Conservation (phyloP, 2,888 invertebrate species). For the Hymenopus coronatus region DNA sequence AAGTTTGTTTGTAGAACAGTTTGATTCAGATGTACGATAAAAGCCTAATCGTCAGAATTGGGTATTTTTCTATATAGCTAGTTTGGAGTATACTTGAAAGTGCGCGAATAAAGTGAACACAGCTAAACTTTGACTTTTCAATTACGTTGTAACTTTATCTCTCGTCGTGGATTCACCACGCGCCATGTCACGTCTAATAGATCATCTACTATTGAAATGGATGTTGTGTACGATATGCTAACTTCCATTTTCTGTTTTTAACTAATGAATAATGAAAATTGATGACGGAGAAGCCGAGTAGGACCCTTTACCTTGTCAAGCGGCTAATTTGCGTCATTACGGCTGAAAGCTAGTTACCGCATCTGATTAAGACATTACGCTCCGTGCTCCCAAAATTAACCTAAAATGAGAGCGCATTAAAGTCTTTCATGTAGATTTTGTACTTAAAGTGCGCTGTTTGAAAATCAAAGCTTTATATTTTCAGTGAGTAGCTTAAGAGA, state of each 20-base stretch:
- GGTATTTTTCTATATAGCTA: neutral
- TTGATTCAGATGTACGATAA: too few species aligned
- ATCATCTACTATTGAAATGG: neutral
- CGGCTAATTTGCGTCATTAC: constrained; percentile 7
- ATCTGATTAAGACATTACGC: constrained; percentile 4
- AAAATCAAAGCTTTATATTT: too few species aligned
- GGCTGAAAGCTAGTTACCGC: neutral
- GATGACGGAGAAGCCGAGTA: neutral
- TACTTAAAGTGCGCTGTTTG: neutral
- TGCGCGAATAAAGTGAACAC: too few species aligned
- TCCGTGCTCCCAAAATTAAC: neutral
- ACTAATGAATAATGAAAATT: constrained; percentile 21
- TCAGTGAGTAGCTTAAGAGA: neutral
- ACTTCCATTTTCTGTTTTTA: constrained; percentile 6
- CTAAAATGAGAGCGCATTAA: neutral
- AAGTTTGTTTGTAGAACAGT: too few species aligned
- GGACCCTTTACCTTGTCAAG: neutral
- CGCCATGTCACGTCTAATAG: neutral
- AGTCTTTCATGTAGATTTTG: neutral
- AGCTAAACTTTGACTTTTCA: neutral
- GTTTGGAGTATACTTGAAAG: neutral
- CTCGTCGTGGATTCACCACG: neutral
- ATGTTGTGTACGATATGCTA: neutral
- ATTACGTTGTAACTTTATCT: neutral
- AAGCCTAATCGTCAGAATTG: too few species aligned